Conservation (phyloP, 2,888 invertebrate species). For the Tenthredo amoena region DNA sequence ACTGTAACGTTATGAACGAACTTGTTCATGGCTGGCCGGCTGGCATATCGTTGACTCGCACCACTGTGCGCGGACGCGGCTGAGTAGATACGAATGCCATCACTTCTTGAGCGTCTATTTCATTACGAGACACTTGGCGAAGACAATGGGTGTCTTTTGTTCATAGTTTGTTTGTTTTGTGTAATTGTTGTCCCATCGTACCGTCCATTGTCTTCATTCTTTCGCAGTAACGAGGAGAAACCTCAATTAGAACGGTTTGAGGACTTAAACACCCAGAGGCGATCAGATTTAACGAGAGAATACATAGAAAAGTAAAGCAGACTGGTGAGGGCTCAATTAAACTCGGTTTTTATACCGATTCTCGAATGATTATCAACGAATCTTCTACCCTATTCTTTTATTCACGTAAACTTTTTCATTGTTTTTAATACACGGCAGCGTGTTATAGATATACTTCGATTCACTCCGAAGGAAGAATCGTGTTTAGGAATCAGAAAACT, state of each 20-base stretch:
- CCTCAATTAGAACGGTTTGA: slow-evolving; percentile 77
- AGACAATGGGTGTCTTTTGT: slow-evolving; percentile 65
- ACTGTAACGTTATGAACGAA: not conserved
- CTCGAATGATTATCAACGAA: not conserved
- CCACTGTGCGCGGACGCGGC: slow-evolving; percentile 9
- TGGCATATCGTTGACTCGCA: slow-evolving; percentile 45
- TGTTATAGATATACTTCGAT: not conserved
- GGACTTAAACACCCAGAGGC: slow-evolving; percentile 77
- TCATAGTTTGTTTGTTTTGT: slow-evolving; percentile 63
- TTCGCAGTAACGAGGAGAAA: slow-evolving; percentile 75
- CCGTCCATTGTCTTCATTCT: slow-evolving; percentile 73
- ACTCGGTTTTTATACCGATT: slow-evolving; percentile 17
- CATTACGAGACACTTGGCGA: slow-evolving; percentile 47
- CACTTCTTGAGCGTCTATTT: slow-evolving; percentile 44
- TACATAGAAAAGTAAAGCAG: slow-evolving; percentile 16
- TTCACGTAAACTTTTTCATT: not conserved
- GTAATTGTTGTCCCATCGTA: slow-evolving; percentile 72
- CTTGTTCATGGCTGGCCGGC: slow-evolving; percentile 23
- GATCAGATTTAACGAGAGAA: slow-evolving; percentile 69
- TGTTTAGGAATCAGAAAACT: not conserved
- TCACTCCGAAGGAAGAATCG: not conserved
- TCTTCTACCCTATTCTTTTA: not conserved
- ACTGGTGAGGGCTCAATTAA: slow-evolving; percentile 14
- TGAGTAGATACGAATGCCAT: slow-evolving; percentile 37
- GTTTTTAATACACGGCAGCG: not conserved